A percentile compares a stretch with the other conserved stretches of the same genome.
Evolutionary conservation across 1,140 invertebrate genomes (phyloP).

Genomic region (Hyphantria cunea): DNA sequence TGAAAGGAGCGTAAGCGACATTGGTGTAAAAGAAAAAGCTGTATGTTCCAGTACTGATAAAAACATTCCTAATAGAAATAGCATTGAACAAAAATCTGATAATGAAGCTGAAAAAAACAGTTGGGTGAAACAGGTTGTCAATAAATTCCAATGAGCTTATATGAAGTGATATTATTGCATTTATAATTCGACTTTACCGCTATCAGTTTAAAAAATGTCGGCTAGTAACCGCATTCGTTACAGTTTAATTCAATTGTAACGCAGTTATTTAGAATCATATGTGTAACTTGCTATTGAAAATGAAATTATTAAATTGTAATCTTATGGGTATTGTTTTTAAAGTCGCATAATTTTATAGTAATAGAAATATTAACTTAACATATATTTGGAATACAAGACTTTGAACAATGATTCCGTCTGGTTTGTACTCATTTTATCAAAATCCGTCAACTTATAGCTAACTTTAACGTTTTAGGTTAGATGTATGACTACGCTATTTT

Average conservation of each 20-base stretch:
- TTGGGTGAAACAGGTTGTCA: conserved; percentile 80
- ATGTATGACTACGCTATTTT: conserved; percentile 3
- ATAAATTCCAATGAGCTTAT: conserved; percentile 78
- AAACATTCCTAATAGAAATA: conserved; percentile 55
- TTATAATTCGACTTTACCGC: conserved; percentile 4
- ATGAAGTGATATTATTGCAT: conserved; percentile 29
- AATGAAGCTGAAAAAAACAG: conserved; percentile 66
- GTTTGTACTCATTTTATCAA: conserved; percentile 40
- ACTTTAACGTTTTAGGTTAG: conserved; percentile 8
- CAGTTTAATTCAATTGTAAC: too few relatives aligned
- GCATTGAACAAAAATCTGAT: conserved; percentile 37
- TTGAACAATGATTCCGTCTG: conserved; percentile 23
- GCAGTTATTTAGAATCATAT: too few relatives aligned
- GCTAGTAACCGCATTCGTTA: background rate
- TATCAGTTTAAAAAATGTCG: background rate
- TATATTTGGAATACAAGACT: conserved; percentile 10
- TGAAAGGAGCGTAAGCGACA: conserved; percentile 61
- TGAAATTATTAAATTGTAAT: background rate
- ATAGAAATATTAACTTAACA: background rate
- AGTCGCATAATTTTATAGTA: background rate
- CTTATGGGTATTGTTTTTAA: conserved; percentile 6
- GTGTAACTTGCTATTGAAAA: too few relatives aligned
- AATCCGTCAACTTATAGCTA: conserved; percentile 26
- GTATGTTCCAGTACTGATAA: conserved; percentile 36
- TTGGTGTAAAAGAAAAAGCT: conserved; percentile 39